Evolutionary conservation across 2,888 invertebrate genomes (phyloP).

Genomic region (Brachyopa scutellaris): DNA sequence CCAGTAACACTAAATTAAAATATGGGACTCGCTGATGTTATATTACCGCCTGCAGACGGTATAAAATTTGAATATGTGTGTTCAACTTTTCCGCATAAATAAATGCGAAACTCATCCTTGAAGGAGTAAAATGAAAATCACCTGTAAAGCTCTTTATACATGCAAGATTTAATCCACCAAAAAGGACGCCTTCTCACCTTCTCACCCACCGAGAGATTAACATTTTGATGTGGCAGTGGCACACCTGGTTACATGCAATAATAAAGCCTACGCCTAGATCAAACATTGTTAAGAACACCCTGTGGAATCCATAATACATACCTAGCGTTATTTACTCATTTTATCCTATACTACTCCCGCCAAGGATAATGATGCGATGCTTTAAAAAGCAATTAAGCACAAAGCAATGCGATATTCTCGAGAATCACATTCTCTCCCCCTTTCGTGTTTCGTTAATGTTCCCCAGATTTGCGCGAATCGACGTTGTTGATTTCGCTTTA

Average conservation of each 20-base stretch:
- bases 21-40: background rate
- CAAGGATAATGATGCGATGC: conserved; percentile 52
- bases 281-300: conserved; percentile 13
- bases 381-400: conserved; percentile 63
- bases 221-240: conserved; percentile 35
- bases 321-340: conserved; percentile 31
- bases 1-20: conserved; percentile 9
- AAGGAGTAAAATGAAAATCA: conserved; percentile 40
- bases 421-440: conserved; percentile 34
- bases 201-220: conserved; percentile 4
- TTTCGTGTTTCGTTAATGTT: conserved; percentile 51
- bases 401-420: conserved; percentile 44
- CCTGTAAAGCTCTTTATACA: conserved; percentile 42
- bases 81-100: conserved; percentile 43
- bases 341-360: conserved; percentile 27
- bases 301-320: background rate
- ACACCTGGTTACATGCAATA: conserved; percentile 21
- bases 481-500: conserved; percentile 38
- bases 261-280: conserved; percentile 22
- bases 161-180: conserved; percentile 20
- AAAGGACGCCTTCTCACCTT: background rate
- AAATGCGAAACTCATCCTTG: conserved; percentile 7
- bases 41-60: background rate
- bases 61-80: conserved; percentile 39
- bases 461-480: conserved; percentile 21